phyloP scores from a whole-genome alignment of 2,797 vertebrate genomes.

The Eremophila alpestris region DNA sequence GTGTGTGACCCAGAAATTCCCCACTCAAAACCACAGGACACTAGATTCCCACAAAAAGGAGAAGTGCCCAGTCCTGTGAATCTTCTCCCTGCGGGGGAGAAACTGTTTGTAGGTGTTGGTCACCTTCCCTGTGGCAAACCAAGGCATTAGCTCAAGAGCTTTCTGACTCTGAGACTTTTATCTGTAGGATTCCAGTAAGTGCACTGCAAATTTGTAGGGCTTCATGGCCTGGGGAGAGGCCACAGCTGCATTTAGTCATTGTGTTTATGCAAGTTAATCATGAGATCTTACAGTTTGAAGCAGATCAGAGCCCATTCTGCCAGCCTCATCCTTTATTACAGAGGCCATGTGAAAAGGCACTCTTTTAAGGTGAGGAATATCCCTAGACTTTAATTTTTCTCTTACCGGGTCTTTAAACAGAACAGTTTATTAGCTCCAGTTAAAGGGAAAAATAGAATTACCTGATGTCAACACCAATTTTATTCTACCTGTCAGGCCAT shows the following conservation, averaged over 20 bases:
- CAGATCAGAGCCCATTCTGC: not conserved
- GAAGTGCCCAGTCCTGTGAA: not conserved
- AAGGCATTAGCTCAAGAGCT: not conserved
- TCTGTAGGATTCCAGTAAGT: not conserved
- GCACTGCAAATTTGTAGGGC: not conserved
- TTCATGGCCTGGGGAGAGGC: not conserved
- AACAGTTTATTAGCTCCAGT: not conserved
- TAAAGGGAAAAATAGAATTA: slow-evolving; percentile 3
- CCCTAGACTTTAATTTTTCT: not conserved
- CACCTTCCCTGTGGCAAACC: not conserved
- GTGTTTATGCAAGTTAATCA: fast-evolving
- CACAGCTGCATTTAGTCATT: not conserved
- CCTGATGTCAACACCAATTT: slow-evolving; percentile 79
- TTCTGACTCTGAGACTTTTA: not conserved
- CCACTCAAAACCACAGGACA: not conserved
- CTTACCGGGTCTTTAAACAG: not conserved
- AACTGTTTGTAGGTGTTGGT: not conserved
- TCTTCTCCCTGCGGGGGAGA: not conserved
- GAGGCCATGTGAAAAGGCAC: not conserved
- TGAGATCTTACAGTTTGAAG: not conserved
- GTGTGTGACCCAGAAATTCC: not conserved
- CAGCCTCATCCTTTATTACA: not conserved
- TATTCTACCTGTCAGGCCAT: slow-evolving; percentile 78
- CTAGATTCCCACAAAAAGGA: not conserved
- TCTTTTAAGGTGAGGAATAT: not conserved